Conservation (phyloP, 2,113 vertebrate genomes). For the Tragulus kanchil region DNA sequence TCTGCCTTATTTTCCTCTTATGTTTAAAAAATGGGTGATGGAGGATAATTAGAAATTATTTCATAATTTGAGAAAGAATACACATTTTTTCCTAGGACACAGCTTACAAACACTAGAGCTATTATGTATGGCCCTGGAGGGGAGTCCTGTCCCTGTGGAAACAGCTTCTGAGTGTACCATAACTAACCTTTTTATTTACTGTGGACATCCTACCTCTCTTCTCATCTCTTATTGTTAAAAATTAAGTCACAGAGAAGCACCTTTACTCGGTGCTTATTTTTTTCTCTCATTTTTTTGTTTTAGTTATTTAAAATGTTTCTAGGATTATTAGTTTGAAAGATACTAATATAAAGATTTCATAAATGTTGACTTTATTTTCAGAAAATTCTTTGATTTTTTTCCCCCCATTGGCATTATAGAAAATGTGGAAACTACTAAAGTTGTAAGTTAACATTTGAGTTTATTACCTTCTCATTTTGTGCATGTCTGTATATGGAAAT, state of each 20-base stretch:
- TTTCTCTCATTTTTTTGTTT: background rate
- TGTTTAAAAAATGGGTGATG: background rate
- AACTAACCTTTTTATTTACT: background rate
- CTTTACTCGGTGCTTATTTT: background rate
- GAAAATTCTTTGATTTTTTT: background rate
- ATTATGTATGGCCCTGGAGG: background rate
- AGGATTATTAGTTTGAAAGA: background rate
- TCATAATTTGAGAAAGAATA: background rate
- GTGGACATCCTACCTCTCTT: background rate
- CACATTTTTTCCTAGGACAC: background rate
- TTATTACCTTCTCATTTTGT: conserved; percentile 6
- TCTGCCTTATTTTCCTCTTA: background rate
- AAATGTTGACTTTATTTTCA: conserved; percentile 34
- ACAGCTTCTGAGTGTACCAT: background rate
- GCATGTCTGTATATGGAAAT: background rate
- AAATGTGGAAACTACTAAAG: background rate
- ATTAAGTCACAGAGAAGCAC: background rate
- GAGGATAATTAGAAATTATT: background rate
- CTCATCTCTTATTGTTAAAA: background rate
- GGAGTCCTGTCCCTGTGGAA: background rate
- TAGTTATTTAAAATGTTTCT: conserved; percentile 1
- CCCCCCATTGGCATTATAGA: background rate
- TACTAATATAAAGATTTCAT: background rate
- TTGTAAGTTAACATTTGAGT: background rate
- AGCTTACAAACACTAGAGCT: background rate